These are phyloP conservation scores for Gonatopus flavifemur DNA, from an alignment of 1,140 invertebrate species.

Conservation along the genomic window DNA sequence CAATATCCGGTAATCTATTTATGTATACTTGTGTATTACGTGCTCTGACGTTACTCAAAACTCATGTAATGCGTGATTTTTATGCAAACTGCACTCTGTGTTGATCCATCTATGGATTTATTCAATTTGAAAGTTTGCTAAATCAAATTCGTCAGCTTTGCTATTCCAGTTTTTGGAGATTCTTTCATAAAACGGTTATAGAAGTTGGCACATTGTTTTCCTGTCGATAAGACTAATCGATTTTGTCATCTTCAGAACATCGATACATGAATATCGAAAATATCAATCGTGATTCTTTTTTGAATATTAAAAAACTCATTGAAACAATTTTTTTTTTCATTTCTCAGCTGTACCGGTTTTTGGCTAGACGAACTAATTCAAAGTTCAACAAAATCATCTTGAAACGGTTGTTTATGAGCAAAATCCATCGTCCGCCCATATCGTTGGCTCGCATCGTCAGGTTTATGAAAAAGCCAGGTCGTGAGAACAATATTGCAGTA, in stretches of 20 bases:
- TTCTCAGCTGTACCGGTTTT: slow-evolving; percentile 90
- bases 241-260: not conserved
- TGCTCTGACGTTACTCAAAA: not conserved
- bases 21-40: no score
- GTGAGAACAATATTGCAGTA: slow-evolving; percentile 87
- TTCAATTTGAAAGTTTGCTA: slow-evolving; percentile 53
- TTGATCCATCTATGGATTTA: slow-evolving; percentile 30
- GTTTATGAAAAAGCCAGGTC: slow-evolving; percentile 84
- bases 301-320: not conserved
- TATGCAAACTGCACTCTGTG: slow-evolving; percentile 51
- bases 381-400: slow-evolving; percentile 98
- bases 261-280: not conserved
- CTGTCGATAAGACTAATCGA: no score
- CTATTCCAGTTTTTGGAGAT: slow-evolving; percentile 37
- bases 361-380: slow-evolving; percentile 89
- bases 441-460: slow-evolving; percentile 84
- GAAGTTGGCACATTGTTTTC: slow-evolving; percentile 33
- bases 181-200: slow-evolving; percentile 36
- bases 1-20: no score
- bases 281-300: not conserved
- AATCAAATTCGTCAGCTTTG: slow-evolving; percentile 35
- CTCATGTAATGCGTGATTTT: not conserved
- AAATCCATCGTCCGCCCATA: slow-evolving; percentile 90
- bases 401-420: slow-evolving; percentile 96
- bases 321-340: slow-evolving; percentile 36